A percentile compares a stretch with the other conserved stretches of the same genome.
Conservation (phyloP, 2,113 vertebrate genomes). For the Peucedramus taeniatus region DNA sequence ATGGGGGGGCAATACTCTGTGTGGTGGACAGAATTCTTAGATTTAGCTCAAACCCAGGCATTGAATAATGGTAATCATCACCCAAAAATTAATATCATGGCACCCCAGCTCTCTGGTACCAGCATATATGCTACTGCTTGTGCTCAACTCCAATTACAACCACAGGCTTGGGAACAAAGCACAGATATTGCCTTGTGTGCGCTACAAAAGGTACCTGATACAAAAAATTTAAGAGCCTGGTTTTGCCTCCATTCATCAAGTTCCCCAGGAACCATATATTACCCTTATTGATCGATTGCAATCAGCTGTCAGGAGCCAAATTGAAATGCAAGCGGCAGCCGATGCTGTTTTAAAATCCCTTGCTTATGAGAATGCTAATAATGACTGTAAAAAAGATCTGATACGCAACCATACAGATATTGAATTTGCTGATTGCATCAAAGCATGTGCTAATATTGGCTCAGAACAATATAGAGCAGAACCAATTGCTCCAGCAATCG, state of each 20-base stretch:
- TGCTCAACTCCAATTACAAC: neutral
- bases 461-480: neutral
- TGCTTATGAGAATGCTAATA: neutral
- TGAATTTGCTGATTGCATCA: neutral
- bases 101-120: neutral
- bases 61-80: neutral
- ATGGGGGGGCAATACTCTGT: too few species aligned
- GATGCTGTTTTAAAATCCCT: neutral
- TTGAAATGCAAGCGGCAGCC: neutral
- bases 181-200: neutral
- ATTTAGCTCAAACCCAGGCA: neutral
- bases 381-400: neutral
- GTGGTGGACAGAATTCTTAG: neutral
- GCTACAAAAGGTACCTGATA: neutral
- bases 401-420: fast-evolving
- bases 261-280: neutral
- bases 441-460: neutral
- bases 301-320: neutral
- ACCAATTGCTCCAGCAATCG: neutral
- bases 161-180: neutral
- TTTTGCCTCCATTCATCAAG: neutral
- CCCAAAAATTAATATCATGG: fast-evolving
- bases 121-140: fast-evolving
- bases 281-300: fast-evolving
- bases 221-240: neutral